Evolutionary conservation across 2,797 vertebrate genomes (phyloP).

Genomic region (Triplophysa yarkandensis): DNA sequence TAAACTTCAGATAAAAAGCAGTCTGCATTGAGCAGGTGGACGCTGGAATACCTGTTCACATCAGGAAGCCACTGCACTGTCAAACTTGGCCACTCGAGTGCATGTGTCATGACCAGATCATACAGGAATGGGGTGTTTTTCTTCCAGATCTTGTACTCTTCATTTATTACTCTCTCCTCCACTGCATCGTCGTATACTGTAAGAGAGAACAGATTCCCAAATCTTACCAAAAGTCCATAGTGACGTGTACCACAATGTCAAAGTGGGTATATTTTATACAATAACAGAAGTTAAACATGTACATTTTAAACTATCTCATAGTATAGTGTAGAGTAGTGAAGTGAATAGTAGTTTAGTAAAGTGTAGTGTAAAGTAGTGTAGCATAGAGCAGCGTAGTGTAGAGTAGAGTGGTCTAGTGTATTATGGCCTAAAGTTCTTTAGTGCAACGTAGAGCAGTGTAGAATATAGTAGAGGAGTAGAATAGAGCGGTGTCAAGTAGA

Average conservation of each 20-base stretch:
- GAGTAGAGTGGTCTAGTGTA: too few species aligned
- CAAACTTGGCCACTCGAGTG: conserved; percentile 85
- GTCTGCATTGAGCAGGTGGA: not conserved
- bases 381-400: too few species aligned
- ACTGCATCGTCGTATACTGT: conserved; percentile 83
- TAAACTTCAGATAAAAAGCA: not conserved
- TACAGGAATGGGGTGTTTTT: conserved; percentile 86
- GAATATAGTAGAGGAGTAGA: too few species aligned
- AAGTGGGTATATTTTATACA: not conserved
- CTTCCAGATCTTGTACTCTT: conserved; percentile 89
- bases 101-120: conserved; percentile 84
- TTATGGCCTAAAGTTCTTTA: too few species aligned
- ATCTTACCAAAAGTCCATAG: not conserved
- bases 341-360: too few species aligned
- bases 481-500: too few species aligned
- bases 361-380: too few species aligned
- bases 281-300: not conserved
- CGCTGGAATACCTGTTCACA: conserved; percentile 77
- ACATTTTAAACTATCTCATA: not conserved
- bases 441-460: too few species aligned
- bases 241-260: too few species aligned
- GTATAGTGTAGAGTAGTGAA: too few species aligned
- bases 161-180: conserved; percentile 84
- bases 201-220: not conserved
- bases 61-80: conserved; percentile 85